Evolutionary conservation across 2,888 invertebrate species (phyloP), one percentile per base, ranked within the genome.

Genomic region (Drosophila pseudotakahashii): DNA sequence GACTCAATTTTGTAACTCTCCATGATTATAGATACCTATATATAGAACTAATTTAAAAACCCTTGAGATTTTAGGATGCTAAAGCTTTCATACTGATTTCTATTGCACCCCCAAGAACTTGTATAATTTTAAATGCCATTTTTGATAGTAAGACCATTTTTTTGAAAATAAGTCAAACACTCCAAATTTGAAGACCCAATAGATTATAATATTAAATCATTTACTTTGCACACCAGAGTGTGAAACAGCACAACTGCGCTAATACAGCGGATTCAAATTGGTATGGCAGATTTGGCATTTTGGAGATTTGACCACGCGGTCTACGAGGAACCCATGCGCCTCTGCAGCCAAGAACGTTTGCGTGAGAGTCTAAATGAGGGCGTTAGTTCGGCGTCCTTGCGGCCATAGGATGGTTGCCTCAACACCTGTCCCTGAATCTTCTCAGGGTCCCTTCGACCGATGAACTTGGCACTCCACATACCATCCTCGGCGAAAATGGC

Each of bases 341-440:
- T 41, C 13, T 41, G 32, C 7, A 62, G 19, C 62, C 62, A 62
- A n/a, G 47, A 62, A 13, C 62, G 62, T 16, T 62, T 62, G 14
- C 62, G 62, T 1, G 62, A 32, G 16, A 62, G 48, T n/a, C 47
- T 16, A 10, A 14, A 10, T 10, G 36, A 6, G 1, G 26, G 9
- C 4, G 10, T 11, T 4, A 7, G 0, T 7, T 36, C 23, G 51
- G n/a, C 36, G 3, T n/a, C 51, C 36, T 52, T 37, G 16, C n/a
- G 10, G 2, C 30, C 9, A n/a, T 32, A 9, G 13, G 14, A 7
- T 30, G 30, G 30, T 6, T 13, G 39, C 39, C 30, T 32, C 11
- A 7, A 2, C 9, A 7, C 30, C 16, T 14, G 1, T 23, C 6
- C 58, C 5, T 19, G 3, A n/a, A 14, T 11, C 19, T 13, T 41